A percentile compares a stretch with the other conserved stretches of the same genome.
These are phyloP conservation scores for Ceratina calcarata DNA, from an alignment of 1,140 invertebrate species.

Conservation along the genomic window DNA sequence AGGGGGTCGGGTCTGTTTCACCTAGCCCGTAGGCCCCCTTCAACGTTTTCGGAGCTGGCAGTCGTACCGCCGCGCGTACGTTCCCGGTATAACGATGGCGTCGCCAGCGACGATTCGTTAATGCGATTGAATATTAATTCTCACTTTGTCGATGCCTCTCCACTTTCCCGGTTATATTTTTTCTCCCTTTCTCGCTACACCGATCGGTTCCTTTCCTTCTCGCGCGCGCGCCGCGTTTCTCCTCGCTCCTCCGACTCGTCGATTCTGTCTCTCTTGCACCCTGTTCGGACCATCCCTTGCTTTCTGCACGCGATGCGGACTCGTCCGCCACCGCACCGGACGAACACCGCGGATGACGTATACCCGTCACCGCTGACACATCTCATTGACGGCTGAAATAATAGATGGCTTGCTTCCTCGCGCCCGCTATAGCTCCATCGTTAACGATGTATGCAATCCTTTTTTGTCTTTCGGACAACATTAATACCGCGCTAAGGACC, in stretches of 20 bases:
- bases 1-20: slow-evolving; percentile 16
- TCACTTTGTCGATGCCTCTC: slow-evolving; percentile 73
- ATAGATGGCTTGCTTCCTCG: slow-evolving; percentile 65
- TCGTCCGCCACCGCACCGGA: slow-evolving; percentile 48
- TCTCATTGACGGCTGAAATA: slow-evolving; percentile 68
- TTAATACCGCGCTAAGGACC: slow-evolving; percentile 49
- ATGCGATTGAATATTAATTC: slow-evolving; percentile 80
- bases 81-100: slow-evolving; percentile 62
- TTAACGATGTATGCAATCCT: slow-evolving; percentile 65
- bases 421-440: slow-evolving; percentile 46
- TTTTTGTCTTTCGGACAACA: slow-evolving; percentile 47
- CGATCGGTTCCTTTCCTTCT: neutral
- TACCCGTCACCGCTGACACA: slow-evolving; percentile 67
- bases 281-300: neutral
- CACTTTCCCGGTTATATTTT: slow-evolving; percentile 61
- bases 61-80: slow-evolving; percentile 39
- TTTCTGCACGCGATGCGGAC: slow-evolving; percentile 28
- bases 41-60: neutral
- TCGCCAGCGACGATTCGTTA: slow-evolving; percentile 77
- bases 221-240: neutral
- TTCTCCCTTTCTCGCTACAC: slow-evolving; percentile 19
- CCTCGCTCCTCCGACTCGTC: neutral
- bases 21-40: slow-evolving; percentile 11
- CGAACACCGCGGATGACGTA: slow-evolving; percentile 67
- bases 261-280: neutral